Conservation (phyloP, 1,140 invertebrate species). For the Sarcophaga peregrina region DNA sequence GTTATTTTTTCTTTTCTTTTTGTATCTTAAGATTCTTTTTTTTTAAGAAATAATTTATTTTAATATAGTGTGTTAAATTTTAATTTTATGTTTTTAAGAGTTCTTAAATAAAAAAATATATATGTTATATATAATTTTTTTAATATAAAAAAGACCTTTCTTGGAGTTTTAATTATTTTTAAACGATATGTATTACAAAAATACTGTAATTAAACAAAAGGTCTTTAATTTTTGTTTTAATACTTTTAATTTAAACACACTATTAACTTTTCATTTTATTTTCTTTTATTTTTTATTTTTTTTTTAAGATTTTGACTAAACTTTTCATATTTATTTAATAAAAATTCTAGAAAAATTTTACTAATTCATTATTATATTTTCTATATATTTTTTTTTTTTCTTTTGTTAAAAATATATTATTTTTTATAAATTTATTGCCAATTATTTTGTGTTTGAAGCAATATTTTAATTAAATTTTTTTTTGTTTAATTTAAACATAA, state of each 20-base stretch:
- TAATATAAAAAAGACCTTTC: slow-evolving; percentile 36
- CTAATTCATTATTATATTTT: slow-evolving; percentile 29
- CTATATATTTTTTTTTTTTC: not conserved
- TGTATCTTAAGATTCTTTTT: not conserved
- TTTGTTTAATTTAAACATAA: not conserved
- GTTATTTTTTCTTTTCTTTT: not conserved
- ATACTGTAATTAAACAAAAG: slow-evolving; percentile 37
- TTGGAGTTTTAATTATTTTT: slow-evolving; percentile 46
- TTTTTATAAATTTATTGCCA: slow-evolving; percentile 37
- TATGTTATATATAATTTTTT: not conserved
- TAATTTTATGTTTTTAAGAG: slow-evolving; percentile 13
- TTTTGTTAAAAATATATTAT: slow-evolving; percentile 16
- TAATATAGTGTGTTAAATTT: slow-evolving; percentile 15
- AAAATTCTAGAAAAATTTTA: slow-evolving; percentile 42
- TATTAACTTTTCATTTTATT: slow-evolving; percentile 15
- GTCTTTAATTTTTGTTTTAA: slow-evolving; percentile 20
- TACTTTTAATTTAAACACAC: slow-evolving; percentile 29
- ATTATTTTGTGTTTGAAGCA: slow-evolving; percentile 37
- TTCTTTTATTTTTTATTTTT: not conserved
- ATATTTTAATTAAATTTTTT: slow-evolving; percentile 9
- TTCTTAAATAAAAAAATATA: slow-evolving; percentile 28
- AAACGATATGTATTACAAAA: slow-evolving; percentile 43
- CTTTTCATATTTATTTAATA: slow-evolving; percentile 34
- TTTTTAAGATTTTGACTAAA: slow-evolving; percentile 37
- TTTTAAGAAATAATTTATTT: not conserved